A percentile compares a stretch with the other conserved stretches of the same genome.
Conservation (phyloP, 2,888 invertebrate species). For the Tenthredo scrophulariae region DNA sequence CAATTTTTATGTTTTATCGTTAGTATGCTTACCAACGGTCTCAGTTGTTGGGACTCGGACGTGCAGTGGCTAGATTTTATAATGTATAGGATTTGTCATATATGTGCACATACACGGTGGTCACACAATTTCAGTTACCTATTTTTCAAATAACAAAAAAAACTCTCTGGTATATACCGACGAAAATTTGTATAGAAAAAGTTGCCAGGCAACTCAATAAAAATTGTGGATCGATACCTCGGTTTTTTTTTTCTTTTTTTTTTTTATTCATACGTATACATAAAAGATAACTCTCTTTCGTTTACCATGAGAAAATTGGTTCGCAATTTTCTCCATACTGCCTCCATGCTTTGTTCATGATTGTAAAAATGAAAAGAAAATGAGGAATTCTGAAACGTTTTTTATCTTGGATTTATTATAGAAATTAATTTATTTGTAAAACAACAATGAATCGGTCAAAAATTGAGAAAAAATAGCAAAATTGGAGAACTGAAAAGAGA, state of each 20-base stretch:
- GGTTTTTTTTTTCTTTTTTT: too few relatives aligned
- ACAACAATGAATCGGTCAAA: neutral
- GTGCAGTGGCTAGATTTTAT: neutral
- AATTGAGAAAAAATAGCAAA: neutral
- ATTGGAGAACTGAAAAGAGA: neutral
- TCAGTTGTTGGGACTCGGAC: neutral
- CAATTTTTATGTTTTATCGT: neutral
- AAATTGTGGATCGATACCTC: too few relatives aligned
- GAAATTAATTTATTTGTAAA: neutral
- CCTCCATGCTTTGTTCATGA: neutral
- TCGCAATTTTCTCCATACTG: neutral
- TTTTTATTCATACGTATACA: too few relatives aligned
- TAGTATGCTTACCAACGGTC: conserved; percentile 4
- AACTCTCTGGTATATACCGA: too few relatives aligned
- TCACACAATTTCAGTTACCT: neutral
- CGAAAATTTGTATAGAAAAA: too few relatives aligned
- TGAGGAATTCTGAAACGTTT: neutral
- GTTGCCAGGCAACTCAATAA: too few relatives aligned
- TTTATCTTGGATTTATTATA: neutral
- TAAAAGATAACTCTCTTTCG: neutral
- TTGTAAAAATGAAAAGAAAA: neutral
- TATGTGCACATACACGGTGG: neutral
- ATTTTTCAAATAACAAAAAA: neutral
- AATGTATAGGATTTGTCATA: neutral
- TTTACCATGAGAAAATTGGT: neutral